Conservation (phyloP, 2,888 invertebrate species). For the Marasmarcha lunaedactyla region DNA sequence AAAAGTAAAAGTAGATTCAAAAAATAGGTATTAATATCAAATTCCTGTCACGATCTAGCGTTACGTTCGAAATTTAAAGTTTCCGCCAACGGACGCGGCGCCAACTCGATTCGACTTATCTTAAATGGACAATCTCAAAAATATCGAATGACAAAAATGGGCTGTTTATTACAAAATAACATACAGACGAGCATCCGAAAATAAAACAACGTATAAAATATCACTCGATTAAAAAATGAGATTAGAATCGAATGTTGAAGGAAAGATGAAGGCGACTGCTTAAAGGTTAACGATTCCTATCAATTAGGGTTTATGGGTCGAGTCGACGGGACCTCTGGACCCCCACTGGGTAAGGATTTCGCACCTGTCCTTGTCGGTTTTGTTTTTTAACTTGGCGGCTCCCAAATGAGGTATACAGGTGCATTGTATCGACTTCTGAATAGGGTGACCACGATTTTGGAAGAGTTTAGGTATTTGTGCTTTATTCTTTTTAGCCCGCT, state of each 20-base stretch:
- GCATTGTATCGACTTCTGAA: constrained; percentile 21
- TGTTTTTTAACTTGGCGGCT: constrained; percentile 49
- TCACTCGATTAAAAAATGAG: constrained; percentile 48
- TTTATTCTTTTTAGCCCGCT: too few species aligned
- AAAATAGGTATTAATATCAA: too few species aligned
- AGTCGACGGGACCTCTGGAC: constrained; percentile 45
- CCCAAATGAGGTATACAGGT: constrained; percentile 52
- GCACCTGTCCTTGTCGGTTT: constrained; percentile 52
- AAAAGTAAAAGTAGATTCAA: too few species aligned
- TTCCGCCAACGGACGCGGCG: constrained; percentile 35
- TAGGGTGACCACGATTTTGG: constrained; percentile 24
- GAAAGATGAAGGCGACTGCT: constrained; percentile 53
- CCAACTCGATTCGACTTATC: constrained; percentile 42
- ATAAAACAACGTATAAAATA: constrained; percentile 62
- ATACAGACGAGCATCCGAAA: constrained; percentile 64
- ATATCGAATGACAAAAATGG: constrained; percentile 66
- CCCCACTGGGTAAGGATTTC: constrained; percentile 61
- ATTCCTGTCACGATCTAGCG: too few species aligned
- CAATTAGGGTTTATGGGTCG: constrained; percentile 66
- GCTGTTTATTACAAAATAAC: constrained; percentile 66
- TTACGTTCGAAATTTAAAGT: too few species aligned
- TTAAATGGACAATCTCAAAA: constrained; percentile 39
- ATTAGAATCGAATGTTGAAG: constrained; percentile 61
- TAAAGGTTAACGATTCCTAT: constrained; percentile 69
- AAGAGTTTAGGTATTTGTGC: too few species aligned